Evolutionary conservation across 1,140 invertebrate species (phyloP), one percentile per base, ranked within the genome.

Genomic region (Eumaeus atala): DNA sequence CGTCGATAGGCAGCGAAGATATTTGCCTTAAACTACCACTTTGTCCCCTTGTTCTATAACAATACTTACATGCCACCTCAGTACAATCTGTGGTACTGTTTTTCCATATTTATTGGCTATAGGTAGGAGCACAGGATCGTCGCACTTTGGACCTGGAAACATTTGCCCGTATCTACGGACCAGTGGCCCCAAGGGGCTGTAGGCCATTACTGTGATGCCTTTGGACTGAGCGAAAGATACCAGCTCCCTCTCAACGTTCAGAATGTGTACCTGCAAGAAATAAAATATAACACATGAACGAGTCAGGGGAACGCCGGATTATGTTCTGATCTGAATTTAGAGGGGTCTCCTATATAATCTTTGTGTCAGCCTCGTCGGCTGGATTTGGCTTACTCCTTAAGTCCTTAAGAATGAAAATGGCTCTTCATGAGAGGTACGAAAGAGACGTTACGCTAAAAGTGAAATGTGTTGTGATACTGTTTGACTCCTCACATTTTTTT

Each of bases 191-290:
- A 97, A 88, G 0, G 95, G 95, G 67, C 92, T 92, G 79, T 95
- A 97, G 0, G 92, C 95, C 54, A 92, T 95, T 1, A 97, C 81
- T 8, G 87, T 70, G 17, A 97, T 92, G 12, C 89, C 88, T 50
- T 92, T 82, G 8, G 89, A 68, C 54, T 91, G 90, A 72, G 94
- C 95, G 67, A 91, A 93, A 3, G 90, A 79, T 37, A 92, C 88
- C 33, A 97, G 76, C 54, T 92, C 91, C 37, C 87, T 88, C 72
- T 96, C 94, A 0, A 66, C 57, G 7, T 79, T 63, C 59, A 77
- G 74, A 3, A 66, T 72, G 48, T 83, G 72, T 8, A 66, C 91
- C 68, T 92, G 91, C 14, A 94, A 83, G 53, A 18, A 66, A 40
- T 40, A 11, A 40, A n/a, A n/a, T n/a, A n/a, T n/a, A n/a, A n/a